These are phyloP conservation scores for Rachycentron canadum DNA, from an alignment of 2,797 vertebrate genomes.

Conservation along the genomic window DNA sequence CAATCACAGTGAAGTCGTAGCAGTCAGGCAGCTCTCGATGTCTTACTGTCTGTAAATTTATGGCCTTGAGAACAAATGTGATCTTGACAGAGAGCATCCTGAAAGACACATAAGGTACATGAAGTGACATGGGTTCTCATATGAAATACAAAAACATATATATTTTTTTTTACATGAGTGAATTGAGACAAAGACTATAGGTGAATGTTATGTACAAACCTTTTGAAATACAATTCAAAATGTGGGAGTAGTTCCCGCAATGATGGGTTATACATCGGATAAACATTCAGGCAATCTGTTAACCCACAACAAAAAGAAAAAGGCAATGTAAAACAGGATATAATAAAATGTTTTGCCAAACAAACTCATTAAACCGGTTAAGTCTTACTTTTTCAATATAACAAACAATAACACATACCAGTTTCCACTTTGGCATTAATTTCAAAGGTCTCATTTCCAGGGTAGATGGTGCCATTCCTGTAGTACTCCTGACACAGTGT, in stretches of 20 bases:
- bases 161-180: background rate
- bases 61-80: constrained; percentile 91
- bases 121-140: background rate
- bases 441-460: constrained; percentile 93
- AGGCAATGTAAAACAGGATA: background rate
- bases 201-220: constrained; percentile 81
- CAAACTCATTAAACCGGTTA: background rate
- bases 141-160: background rate
- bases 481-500: constrained; percentile 92
- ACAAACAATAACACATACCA: constrained; percentile 76
- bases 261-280: constrained; percentile 74
- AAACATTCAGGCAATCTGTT: constrained; percentile 90
- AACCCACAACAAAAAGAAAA: constrained; percentile 22
- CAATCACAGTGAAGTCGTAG: constrained; percentile 91
- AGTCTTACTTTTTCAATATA: background rate
- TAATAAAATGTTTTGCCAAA: background rate
- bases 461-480: constrained; percentile 88
- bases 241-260: constrained; percentile 67
- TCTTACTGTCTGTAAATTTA: constrained; percentile 94
- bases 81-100: constrained; percentile 90
- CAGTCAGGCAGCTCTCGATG: constrained; percentile 94
- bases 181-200: background rate
- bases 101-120: constrained; percentile 45
- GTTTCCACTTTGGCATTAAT: constrained; percentile 91
- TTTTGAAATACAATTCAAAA: constrained; percentile 92